Evolutionary conservation across 1,140 invertebrate genomes (phyloP).

Genomic region (Nylanderia fulva): DNA sequence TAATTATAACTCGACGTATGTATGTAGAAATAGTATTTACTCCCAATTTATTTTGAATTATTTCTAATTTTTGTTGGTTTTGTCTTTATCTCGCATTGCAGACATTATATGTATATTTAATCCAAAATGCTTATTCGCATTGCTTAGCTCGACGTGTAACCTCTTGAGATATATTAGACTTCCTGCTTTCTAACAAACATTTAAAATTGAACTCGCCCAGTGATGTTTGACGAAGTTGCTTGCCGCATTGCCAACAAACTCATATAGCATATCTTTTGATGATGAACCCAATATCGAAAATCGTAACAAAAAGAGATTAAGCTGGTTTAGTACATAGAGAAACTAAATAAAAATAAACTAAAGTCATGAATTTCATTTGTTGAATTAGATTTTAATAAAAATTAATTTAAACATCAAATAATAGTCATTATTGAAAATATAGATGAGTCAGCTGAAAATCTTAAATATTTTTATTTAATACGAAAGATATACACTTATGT

Average conservation of each 20-base stretch:
- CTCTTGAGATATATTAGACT: not conserved
- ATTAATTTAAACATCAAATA: not conserved
- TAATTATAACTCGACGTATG: not conserved
- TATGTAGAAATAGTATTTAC: not conserved
- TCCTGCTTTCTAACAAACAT: conserved; percentile 46
- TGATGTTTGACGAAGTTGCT: conserved; percentile 1
- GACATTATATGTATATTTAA: conserved; percentile 48
- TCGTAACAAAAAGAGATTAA: not conserved
- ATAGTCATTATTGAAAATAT: not conserved
- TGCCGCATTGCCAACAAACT: conserved; percentile 46
- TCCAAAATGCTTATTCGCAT: conserved; percentile 11
- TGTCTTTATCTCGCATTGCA: not conserved
- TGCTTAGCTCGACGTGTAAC: not conserved
- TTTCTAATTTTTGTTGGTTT: not conserved
- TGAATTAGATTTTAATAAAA: not conserved
- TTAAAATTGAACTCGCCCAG: conserved; percentile 7
- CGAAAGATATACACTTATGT: too few species aligned
- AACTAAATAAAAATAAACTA: not conserved
- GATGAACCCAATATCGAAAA: conserved; percentile 24
- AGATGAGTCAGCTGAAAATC: too few species aligned
- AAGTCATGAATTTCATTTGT: not conserved
- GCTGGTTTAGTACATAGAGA: not conserved
- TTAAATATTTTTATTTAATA: too few species aligned
- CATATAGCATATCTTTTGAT: conserved; percentile 26
- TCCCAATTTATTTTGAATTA: not conserved